These are phyloP conservation scores for Pristiophorus japonicus DNA, from an alignment of 2,113 vertebrate species.

Conservation along the genomic window DNA sequence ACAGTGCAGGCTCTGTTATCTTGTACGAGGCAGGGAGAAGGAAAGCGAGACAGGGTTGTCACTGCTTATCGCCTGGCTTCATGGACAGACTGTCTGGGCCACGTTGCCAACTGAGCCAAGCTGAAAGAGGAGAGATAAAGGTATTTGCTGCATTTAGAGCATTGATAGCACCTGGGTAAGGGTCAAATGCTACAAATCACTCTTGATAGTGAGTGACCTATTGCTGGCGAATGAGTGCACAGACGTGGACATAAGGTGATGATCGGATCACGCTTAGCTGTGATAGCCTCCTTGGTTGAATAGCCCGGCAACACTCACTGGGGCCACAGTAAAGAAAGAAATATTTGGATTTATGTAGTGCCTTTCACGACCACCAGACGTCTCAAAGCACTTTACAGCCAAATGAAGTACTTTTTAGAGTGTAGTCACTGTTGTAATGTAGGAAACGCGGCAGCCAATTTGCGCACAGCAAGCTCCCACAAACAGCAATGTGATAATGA, in stretches of 20 bases:
- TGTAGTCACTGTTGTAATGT: too few relatives aligned
- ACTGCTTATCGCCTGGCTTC: neutral
- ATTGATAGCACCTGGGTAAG: neutral
- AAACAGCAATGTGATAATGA: too few relatives aligned
- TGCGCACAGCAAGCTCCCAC: too few relatives aligned
- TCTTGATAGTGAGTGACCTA: neutral
- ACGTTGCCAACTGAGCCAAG: neutral
- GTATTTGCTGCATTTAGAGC: neutral
- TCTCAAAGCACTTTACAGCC: too few relatives aligned
- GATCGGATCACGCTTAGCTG: neutral
- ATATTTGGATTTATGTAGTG: too few relatives aligned
- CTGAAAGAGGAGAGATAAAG: neutral
- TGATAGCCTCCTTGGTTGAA: neutral
- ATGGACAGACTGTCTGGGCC: neutral
- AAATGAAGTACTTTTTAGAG: too few relatives aligned
- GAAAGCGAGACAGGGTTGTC: neutral
- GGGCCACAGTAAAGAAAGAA: neutral
- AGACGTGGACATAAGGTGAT: neutral
- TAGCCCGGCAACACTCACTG: neutral
- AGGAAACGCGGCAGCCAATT: too few relatives aligned
- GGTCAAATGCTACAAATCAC: neutral
- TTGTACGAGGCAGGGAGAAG: neutral
- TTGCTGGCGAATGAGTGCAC: neutral
- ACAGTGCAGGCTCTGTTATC: neutral
- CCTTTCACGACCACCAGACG: too few relatives aligned